These are phyloP conservation scores for Chrysolina americana DNA, from an alignment of 2,888 invertebrate genomes.

Conservation along the genomic window DNA sequence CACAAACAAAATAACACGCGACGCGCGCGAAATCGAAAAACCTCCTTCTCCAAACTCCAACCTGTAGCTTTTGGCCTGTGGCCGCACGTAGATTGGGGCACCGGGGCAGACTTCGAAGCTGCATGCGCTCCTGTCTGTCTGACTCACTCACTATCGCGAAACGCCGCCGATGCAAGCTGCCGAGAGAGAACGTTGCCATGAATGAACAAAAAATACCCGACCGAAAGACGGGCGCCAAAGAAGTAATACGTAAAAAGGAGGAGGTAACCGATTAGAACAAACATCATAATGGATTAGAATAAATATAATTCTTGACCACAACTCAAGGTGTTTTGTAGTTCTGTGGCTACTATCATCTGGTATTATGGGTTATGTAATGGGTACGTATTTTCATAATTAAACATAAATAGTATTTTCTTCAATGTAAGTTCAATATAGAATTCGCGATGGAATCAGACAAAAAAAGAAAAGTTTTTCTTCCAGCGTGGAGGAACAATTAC, in stretches of 20 bases:
- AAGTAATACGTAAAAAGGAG: neutral
- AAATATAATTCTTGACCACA: no score
- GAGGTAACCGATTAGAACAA: no score
- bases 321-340: no score
- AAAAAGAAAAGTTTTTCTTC: no score
- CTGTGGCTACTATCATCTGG: no score
- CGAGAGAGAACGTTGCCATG: conserved; percentile 6
- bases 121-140: conserved; percentile 19
- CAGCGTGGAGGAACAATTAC: no score
- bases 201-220: conserved; percentile 4
- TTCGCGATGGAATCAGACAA: no score
- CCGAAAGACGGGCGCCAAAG: neutral
- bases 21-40: conserved; percentile 40
- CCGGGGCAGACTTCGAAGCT: conserved; percentile 3
- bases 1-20: conserved; percentile 30
- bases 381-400: no score
- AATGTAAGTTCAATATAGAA: no score
- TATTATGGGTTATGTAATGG: no score
- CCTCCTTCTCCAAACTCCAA: conserved; percentile 51
- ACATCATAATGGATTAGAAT: no score
- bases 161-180: conserved; percentile 8
- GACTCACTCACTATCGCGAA: conserved; percentile 18
- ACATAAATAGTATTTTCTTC: no score
- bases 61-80: conserved; percentile 58
- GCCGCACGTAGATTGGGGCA: neutral